Evolutionary conservation across 2,888 invertebrate genomes (phyloP).

Genomic region (Meteorus cinctellus): DNA sequence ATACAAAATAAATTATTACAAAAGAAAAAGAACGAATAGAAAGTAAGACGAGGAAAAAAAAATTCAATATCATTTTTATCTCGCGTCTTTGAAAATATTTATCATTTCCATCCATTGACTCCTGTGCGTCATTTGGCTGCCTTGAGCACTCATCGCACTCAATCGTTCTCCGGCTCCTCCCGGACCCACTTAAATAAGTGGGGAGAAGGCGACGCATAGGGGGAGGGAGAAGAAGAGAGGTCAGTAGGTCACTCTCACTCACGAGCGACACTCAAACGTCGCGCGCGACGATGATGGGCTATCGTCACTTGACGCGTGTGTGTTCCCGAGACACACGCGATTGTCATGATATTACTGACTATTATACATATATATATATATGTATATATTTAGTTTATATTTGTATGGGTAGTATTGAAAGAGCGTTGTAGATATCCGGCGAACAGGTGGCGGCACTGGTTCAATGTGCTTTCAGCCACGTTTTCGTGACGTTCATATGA

Average conservation of each 20-base stretch:
- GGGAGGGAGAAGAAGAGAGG: slow-evolving; percentile 57
- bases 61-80: neutral
- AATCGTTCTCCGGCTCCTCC: neutral
- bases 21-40: neutral
- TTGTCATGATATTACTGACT: neutral
- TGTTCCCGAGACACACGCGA: neutral
- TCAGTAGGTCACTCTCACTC: slow-evolving; percentile 72
- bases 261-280: slow-evolving; percentile 46
- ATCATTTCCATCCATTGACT: slow-evolving; percentile 5
- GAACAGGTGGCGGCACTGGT: slow-evolving; percentile 56
- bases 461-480: slow-evolving; percentile 34
- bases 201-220: neutral
- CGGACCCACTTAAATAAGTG: slow-evolving; percentile 1
- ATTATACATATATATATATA: neutral
- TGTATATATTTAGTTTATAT: neutral
- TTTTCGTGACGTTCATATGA: neutral
- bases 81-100: neutral
- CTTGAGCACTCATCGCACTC: neutral
- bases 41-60: neutral
- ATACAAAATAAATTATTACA: neutral
- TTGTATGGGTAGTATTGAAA: neutral
- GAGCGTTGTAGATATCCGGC: neutral
- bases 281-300: slow-evolving; percentile 19
- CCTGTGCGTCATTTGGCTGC: neutral
- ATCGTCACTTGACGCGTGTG: slow-evolving; percentile 16